A percentile compares a stretch with the other conserved stretches of the same genome.
Evolutionary conservation across 2,888 invertebrate species (phyloP).

Genomic region (Heterodera filipjevi): DNA sequence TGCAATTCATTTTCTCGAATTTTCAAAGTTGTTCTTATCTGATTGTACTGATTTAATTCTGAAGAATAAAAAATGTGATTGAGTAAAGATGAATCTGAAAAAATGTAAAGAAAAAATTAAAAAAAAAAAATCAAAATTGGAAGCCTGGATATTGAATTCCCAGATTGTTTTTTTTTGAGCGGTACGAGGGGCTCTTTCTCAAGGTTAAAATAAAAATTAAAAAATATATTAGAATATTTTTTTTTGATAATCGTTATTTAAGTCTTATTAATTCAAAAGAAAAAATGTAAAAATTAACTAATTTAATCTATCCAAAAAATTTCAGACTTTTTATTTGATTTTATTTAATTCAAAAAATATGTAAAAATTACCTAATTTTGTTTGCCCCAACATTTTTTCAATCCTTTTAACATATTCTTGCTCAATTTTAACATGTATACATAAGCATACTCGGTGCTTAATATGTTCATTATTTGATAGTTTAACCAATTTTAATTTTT

Average conservation of each 20-base stretch:
- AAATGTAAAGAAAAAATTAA: neutral
- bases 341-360: neutral
- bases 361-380: neutral
- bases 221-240: too few species aligned
- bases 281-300: too few species aligned
- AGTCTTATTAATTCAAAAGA: too few species aligned
- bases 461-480: neutral
- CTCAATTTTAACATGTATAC: neutral
- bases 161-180: too few species aligned
- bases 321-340: too few species aligned
- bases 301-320: too few species aligned
- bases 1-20: neutral
- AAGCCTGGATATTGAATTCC: too few species aligned
- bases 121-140: too few species aligned
- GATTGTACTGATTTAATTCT: neutral
- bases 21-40: neutral
- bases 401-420: neutral
- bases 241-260: too few species aligned
- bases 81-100: neutral
- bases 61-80: neutral
- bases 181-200: too few species aligned
- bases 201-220: too few species aligned
- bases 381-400: neutral
- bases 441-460: neutral
- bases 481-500: neutral